phyloP scores from a whole-genome alignment of 2,113 vertebrate species.

The Caretta caretta region DNA sequence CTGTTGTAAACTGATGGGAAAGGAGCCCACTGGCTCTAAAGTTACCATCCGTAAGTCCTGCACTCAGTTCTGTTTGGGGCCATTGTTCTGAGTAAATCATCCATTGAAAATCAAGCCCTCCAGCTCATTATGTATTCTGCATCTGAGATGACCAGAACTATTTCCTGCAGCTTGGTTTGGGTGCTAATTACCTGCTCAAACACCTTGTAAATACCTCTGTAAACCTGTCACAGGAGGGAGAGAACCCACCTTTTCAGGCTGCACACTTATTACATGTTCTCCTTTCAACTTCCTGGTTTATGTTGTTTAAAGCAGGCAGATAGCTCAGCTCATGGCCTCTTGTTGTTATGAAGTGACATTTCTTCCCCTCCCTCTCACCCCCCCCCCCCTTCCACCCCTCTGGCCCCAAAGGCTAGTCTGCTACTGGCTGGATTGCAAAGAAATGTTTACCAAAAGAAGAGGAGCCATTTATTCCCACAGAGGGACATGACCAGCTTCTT shows the following conservation, averaged over 20 bases:
- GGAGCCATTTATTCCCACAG: background rate
- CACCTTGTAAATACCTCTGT: constrained; percentile 72
- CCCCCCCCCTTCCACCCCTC: background rate
- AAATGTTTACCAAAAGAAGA: background rate
- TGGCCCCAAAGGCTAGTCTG: background rate
- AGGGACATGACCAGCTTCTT: background rate
- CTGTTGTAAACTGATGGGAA: constrained; percentile 81
- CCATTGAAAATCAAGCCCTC: constrained; percentile 89
- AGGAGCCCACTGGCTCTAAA: constrained; percentile 85
- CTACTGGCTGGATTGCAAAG: constrained; percentile 4
- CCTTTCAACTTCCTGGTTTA: constrained; percentile 23
- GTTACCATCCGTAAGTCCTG: constrained; percentile 85
- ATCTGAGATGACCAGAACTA: constrained; percentile 87
- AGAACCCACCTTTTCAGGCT: constrained; percentile 43
- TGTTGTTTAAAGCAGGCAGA: background rate
- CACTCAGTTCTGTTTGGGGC: constrained; percentile 85
- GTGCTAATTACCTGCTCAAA: constrained; percentile 80
- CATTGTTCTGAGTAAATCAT: constrained; percentile 93
- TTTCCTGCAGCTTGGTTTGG: constrained; percentile 81
- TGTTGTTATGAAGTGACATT: background rate
- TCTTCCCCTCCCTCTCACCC: background rate
- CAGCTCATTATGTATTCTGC: constrained; percentile 88
- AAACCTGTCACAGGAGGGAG: constrained; percentile 51
- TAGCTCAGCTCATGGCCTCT: background rate
- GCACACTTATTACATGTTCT: constrained; percentile 23